Conservation (phyloP, 2,888 invertebrate species). For the Ochropleura plecta region DNA sequence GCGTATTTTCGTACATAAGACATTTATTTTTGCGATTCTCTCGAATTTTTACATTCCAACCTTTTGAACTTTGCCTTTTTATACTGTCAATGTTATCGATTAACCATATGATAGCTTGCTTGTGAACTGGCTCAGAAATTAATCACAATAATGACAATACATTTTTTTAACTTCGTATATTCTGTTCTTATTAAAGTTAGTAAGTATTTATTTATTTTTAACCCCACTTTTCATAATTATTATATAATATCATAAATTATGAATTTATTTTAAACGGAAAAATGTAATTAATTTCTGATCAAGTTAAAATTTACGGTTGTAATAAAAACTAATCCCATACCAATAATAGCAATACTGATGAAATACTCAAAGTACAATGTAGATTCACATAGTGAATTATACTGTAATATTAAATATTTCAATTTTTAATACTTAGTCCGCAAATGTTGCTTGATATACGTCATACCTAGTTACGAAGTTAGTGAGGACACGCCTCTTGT, state of each 20-base stretch:
- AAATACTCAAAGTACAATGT: conserved; percentile 80
- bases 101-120: conserved; percentile 64
- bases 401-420: conserved; percentile 57
- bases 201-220: neutral
- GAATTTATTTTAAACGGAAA: neutral
- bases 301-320: conserved; percentile 61
- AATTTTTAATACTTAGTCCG: conserved; percentile 54
- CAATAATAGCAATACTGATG: conserved; percentile 75
- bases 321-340: conserved; percentile 67
- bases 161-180: neutral
- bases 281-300: conserved; percentile 49
- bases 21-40: conserved; percentile 72
- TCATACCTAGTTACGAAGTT: conserved; percentile 42
- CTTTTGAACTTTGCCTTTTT: conserved; percentile 62
- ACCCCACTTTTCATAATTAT: neutral
- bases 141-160: conserved; percentile 9
- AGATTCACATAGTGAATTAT: conserved; percentile 68
- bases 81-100: conserved; percentile 63
- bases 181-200: neutral
- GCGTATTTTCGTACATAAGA: conserved; percentile 64
- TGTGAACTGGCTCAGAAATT: conserved; percentile 58
- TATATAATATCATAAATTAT: neutral
- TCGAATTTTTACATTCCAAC: conserved; percentile 73
- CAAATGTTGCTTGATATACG: conserved; percentile 59
- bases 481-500: conserved; percentile 49